Percentiles rank a stretch among this genome's conserved stretches.
Evolutionary conservation across 2,113 vertebrate species (phyloP).

Genomic region (Carlito syrichta): DNA sequence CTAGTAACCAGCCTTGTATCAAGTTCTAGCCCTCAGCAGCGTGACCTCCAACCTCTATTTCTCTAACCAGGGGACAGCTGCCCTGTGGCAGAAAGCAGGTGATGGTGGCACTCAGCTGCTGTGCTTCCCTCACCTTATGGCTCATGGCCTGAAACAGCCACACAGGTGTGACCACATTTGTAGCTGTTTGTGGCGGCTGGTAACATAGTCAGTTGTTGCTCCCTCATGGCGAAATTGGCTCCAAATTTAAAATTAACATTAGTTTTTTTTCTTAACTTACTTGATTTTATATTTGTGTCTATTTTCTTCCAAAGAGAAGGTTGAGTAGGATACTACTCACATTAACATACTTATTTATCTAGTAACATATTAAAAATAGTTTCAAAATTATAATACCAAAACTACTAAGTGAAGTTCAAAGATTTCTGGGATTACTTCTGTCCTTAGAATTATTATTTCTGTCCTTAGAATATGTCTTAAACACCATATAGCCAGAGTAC

Average conservation of each 20-base stretch:
- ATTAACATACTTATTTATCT: neutral
- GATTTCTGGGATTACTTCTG: neutral
- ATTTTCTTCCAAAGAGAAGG: neutral
- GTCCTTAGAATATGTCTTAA: neutral
- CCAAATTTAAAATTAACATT: neutral
- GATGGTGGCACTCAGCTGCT: neutral
- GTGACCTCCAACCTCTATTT: neutral
- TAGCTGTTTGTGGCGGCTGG: neutral
- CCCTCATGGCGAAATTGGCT: neutral
- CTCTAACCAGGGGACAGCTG: neutral
- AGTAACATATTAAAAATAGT: neutral
- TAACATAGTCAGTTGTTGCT: rapidly evolving
- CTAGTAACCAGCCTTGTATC: neutral
- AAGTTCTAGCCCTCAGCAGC: neutral
- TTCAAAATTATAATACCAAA: neutral
- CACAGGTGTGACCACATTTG: rapidly evolving
- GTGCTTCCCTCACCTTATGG: neutral
- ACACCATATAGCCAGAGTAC: neutral
- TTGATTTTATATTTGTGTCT: neutral
- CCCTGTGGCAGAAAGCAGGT: neutral
- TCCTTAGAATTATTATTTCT: neutral
- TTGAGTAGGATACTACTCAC: neutral
- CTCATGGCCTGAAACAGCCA: no score
- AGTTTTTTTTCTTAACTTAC: neutral
- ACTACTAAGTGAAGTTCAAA: neutral